Conservation (phyloP, 2,888 invertebrate species). For the Plebejus anna region DNA sequence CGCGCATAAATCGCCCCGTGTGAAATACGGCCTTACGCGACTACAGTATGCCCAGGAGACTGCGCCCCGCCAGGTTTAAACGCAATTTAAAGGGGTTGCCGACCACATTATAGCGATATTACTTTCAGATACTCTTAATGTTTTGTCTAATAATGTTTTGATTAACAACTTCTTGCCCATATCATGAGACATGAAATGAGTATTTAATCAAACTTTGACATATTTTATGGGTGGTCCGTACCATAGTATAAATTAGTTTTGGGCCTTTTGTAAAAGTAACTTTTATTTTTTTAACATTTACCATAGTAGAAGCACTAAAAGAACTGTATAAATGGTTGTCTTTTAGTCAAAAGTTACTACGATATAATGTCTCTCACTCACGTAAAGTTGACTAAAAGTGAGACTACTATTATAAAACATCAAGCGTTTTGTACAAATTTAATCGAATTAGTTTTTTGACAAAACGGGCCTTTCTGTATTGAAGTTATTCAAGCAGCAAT, state of each 20-base stretch:
- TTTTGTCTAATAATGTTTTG: background rate
- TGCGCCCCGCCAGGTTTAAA: slow-evolving; percentile 7
- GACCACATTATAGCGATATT: slow-evolving; percentile 22
- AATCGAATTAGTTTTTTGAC: slow-evolving; percentile 12
- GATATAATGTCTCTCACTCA: background rate
- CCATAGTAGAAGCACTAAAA: background rate
- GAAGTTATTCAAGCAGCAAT: background rate
- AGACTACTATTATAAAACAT: background rate
- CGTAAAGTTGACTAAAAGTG: slow-evolving; percentile 9
- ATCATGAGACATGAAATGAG: no score
- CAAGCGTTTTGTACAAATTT: background rate
- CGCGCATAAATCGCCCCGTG: slow-evolving; percentile 29
- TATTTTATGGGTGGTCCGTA: background rate
- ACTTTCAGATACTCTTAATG: slow-evolving; percentile 2
- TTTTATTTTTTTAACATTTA: no score
- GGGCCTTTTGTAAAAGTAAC: background rate
- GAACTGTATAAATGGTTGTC: background rate
- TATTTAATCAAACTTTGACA: background rate
- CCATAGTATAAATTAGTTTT: background rate
- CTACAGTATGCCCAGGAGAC: slow-evolving; percentile 27
- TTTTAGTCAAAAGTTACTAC: background rate
- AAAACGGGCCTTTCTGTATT: background rate
- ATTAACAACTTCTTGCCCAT: background rate
- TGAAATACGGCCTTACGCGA: slow-evolving; percentile 25
- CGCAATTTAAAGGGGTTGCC: slow-evolving; percentile 25